Base-by-base conservation (phyloP, 2,888 invertebrate genomes). In the Julus scanicus region DNA sequence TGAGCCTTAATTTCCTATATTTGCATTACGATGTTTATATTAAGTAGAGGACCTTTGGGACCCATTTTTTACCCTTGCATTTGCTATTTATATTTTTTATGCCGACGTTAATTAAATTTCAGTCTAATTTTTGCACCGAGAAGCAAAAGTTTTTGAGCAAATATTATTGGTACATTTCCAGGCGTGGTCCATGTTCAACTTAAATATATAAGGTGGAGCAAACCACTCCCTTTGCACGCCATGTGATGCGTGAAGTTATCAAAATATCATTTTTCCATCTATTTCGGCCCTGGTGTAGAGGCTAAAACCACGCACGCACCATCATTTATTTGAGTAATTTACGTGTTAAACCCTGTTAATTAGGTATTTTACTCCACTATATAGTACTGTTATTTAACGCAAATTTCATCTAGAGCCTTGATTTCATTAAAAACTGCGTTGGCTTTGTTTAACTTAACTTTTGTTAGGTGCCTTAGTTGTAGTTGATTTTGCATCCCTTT, bases 141-240 rank as follows among this genome's bases (percentile, higher is more conserved):
- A 1, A 20, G 29, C 9, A 29, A 53, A 29, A 8, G 29, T 71
- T 71, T 71, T 71, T 71, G 71, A 71, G 71, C 71, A 71, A 71
- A 71, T 71, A 71, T 71, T 71, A 71, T 71, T 71, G 29, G 71
- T 71, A 29, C 71, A 71, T 71, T 71, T 29, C 29, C 71, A 71
- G 71, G 71, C 71, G 71, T 71, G 71, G 71, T 29, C 71, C 29
- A 13, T 29, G 11, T 29, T 71, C 71, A 29, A 6, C 71, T 71
- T 6, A 29, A 71, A 71, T 29, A 9, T n/a, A 71, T 71, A n/a
- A 29, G 63, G 63, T 63, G 63, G 63, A 20, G 4, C 1, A 63
- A 63, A 63, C 71, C 71, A 71, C 71, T 29, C 71, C 71, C 71
- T 71, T 71, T 71, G 71, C 71, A 71, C 71, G 71, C 71, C 71